Conservation (phyloP, 2,113 vertebrate species). For the Hassar affinis region DNA sequence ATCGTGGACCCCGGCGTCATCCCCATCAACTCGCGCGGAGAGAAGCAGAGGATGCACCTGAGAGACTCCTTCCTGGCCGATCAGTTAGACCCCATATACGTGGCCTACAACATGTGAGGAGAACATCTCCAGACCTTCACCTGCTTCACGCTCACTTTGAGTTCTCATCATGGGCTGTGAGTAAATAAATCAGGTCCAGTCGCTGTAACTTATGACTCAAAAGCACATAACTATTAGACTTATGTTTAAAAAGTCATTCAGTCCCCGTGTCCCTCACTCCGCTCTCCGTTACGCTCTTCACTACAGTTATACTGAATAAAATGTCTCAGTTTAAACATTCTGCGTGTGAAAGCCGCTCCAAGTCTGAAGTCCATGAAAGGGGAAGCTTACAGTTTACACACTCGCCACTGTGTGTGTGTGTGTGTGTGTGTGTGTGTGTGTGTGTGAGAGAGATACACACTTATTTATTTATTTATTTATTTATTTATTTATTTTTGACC, state of each 20-base stretch:
- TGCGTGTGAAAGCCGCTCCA: neutral
- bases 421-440: neutral
- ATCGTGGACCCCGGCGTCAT: constrained; percentile 96
- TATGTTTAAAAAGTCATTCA: neutral
- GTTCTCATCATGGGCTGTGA: constrained; percentile 3
- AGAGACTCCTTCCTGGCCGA: constrained; percentile 96
- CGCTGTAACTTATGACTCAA: neutral
- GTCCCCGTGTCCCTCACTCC: neutral
- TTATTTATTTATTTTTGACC: no score
- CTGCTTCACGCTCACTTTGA: neutral
- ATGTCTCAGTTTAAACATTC: neutral
- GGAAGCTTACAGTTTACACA: neutral
- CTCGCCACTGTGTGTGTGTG: neutral
- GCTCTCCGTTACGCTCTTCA: neutral
- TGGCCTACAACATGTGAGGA: constrained; percentile 96
- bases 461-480: constrained; percentile 6
- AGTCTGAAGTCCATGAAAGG: neutral
- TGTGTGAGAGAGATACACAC: neutral
- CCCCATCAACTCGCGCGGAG: constrained; percentile 95
- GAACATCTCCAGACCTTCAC: neutral
- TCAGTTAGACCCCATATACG: constrained; percentile 96
- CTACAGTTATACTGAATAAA: neutral
- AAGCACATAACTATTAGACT: neutral
- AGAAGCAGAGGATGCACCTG: constrained; percentile 98
- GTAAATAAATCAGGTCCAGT: neutral